A percentile compares a stretch with the other conserved stretches of the same genome.
Conservation (phyloP, 2,888 invertebrate species). For the Ectemnius continuus region DNA sequence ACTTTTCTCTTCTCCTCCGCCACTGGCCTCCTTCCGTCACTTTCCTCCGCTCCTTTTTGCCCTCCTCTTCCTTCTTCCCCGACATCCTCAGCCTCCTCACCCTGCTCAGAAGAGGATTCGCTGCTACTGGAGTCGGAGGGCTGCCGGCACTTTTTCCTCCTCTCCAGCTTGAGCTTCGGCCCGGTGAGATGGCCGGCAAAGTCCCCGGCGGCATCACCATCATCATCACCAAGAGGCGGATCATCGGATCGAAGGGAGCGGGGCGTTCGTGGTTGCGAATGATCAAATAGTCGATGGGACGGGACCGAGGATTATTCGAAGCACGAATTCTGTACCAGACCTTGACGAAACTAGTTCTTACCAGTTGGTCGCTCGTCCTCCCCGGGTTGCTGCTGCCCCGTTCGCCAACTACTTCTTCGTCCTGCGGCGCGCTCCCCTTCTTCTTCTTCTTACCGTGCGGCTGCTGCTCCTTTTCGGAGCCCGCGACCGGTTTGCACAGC, state of each 20-base stretch:
- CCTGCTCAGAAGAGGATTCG: slow-evolving; percentile 41
- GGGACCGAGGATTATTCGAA: slow-evolving; percentile 63
- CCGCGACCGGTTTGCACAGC: slow-evolving; percentile 61
- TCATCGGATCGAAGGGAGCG: background rate
- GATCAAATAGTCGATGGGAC: slow-evolving; percentile 59
- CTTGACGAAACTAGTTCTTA: slow-evolving; percentile 68
- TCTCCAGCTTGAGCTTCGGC: slow-evolving; percentile 58
- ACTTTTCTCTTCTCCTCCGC: slow-evolving; percentile 57
- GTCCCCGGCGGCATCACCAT: too few species aligned
- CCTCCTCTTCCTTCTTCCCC: slow-evolving; percentile 31
- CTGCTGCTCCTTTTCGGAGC: slow-evolving; percentile 57
- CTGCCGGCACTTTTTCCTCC: slow-evolving; percentile 53
- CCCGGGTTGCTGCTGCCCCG: slow-evolving; percentile 19
- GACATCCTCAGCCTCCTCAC: slow-evolving; percentile 41
- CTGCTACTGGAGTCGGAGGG: slow-evolving; percentile 34
- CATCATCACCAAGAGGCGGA: slow-evolving; percentile 20
- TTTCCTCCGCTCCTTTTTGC: slow-evolving; percentile 62
- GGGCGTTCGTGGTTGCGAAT: slow-evolving; percentile 53
- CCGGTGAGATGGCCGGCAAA: slow-evolving; percentile 9
- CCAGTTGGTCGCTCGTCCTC: slow-evolving; percentile 60
- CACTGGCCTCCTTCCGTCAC: slow-evolving; percentile 57
- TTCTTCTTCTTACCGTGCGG: slow-evolving; percentile 56
- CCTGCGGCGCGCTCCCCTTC: slow-evolving; percentile 29
- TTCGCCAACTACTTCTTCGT: slow-evolving; percentile 50
- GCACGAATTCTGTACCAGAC: slow-evolving; percentile 69